phyloP scores from a whole-genome alignment of 2,797 vertebrate species.

The Sebastiscus tertius region DNA sequence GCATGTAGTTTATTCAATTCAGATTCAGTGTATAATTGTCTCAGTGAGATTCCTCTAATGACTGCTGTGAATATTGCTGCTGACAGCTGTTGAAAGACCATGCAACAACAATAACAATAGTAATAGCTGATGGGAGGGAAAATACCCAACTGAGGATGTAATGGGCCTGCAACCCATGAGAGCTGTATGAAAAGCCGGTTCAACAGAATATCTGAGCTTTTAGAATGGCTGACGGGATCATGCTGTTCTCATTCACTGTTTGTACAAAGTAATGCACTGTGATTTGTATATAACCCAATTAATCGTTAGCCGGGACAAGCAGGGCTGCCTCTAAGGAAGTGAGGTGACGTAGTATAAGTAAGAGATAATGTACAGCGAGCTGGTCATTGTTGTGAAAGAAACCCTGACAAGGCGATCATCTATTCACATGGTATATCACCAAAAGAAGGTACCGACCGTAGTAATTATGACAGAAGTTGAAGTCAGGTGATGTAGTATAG shows the following conservation, averaged over 20 bases:
- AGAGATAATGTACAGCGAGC: not conserved
- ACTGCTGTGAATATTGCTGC: constrained; percentile 50
- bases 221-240: not conserved
- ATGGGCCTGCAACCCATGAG: constrained; percentile 27
- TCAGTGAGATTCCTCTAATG: constrained; percentile 48
- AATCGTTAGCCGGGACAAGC: not conserved
- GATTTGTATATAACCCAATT: not conserved
- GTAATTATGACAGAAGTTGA: too few relatives aligned
- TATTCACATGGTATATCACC: too few relatives aligned
- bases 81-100: constrained; percentile 55
- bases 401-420: too few relatives aligned
- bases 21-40: constrained; percentile 43
- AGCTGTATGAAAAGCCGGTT: constrained; percentile 2
- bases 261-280: not conserved
- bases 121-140: constrained; percentile 34
- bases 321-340: not conserved
- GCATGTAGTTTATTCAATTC: constrained; percentile 19
- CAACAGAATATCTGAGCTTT: not conserved
- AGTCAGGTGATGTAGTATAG: too few relatives aligned
- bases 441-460: too few relatives aligned
- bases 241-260: not conserved
- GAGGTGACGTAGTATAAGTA: not conserved
- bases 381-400: too few relatives aligned
- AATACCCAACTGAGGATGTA: constrained; percentile 32
- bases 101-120: constrained; percentile 46